Evolutionary conservation across 1,140 invertebrate genomes (phyloP), one percentile per base, ranked within the genome.

Genomic region (Aphis craccivora): DNA sequence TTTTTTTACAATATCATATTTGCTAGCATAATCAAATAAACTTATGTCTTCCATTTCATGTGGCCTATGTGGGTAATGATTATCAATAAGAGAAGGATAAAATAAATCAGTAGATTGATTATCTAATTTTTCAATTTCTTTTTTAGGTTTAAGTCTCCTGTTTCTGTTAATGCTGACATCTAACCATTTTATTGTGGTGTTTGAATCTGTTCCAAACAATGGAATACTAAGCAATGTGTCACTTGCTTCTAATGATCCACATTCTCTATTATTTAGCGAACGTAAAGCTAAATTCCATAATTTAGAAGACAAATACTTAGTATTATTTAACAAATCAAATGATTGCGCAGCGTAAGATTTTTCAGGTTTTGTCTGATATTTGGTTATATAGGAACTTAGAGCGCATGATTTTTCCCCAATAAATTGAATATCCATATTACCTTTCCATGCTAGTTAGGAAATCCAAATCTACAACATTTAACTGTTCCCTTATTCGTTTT

Each of bases 21-120:
- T 35, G 5, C 93, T 45, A 23, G 40, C 94, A 94, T 94, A 94
- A 90, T 94, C 94, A 84, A 94, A 94, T 60, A 94, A 20, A 81
- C 30, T 81, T 37, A 20, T 81, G 25, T 81, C 25, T 81, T 81
- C 67, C 67, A 94, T 92, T 89, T 93, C 5, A 93, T 51, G 35
- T 55, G 94, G 94, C 51, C 94, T 89, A 25, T 94, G 76, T 2
- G 94, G 94, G 94, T 95, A 95, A 92, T 94, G 94, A 94, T 94
- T 89, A 93, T 95, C 94, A 53, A 94, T 90, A n/a, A 94, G 67
- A 45, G 93, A 94, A 55, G n/a, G 86, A 94, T 48, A 94, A 90
- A 90, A 95, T 40, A 95, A 94, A 92, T 95, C 91, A 45, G 94
- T 94, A 37, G 94, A 94, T 20, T 94, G 93, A 18, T 87, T n/a